Percentiles rank a stretch among this genome's conserved stretches.
Evolutionary conservation across 2,888 invertebrate species (phyloP).

Genomic region (Fragum sueziense): DNA sequence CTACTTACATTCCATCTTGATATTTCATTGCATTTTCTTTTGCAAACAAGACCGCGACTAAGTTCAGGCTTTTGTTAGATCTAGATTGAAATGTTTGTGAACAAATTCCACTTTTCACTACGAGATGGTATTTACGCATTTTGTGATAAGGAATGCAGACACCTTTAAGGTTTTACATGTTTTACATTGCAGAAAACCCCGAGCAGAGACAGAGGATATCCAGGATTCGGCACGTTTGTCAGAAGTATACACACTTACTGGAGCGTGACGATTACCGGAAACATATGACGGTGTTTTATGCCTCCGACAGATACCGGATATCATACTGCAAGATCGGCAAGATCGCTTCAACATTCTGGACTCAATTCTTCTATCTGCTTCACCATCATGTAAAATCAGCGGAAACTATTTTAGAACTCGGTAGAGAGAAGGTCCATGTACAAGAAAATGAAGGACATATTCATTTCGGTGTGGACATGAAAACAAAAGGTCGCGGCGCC

Average conservation of each 20-base stretch:
- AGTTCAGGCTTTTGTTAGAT: no score
- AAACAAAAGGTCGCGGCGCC: background rate
- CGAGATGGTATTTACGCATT: no score
- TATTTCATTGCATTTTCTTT: no score
- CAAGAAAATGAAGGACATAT: conserved; percentile 1
- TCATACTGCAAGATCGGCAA: conserved; percentile 15
- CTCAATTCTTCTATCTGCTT: background rate
- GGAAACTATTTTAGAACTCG: background rate
- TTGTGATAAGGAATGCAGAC: no score
- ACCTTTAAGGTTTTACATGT: no score
- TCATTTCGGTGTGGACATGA: background rate
- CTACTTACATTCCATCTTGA: no score
- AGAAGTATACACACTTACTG: background rate
- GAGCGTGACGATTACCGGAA: background rate
- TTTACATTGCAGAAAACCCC: background rate
- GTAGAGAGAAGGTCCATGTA: background rate
- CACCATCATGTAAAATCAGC: background rate
- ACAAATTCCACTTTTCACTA: no score
- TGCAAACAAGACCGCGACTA: no score
- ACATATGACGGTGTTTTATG: background rate
- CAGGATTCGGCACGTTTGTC: background rate
- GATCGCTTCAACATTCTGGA: conserved; percentile 10
- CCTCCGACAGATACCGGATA: background rate
- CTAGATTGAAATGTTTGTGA: no score
- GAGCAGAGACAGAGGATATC: background rate